Conservation (phyloP, 2,888 invertebrate genomes). For the Epistrophella euchroma region DNA sequence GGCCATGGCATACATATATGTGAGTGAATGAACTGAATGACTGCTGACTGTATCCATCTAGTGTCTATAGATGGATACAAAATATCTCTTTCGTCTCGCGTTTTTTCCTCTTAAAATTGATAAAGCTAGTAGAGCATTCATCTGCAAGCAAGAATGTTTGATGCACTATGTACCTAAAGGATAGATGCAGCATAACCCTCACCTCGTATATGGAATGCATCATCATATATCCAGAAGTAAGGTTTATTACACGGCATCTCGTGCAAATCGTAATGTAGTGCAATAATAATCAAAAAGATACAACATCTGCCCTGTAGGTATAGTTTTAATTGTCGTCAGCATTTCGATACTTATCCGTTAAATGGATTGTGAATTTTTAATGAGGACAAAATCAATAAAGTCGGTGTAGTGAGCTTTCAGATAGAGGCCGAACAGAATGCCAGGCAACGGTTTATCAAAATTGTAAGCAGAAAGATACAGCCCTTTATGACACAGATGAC, state of each 20-base stretch:
- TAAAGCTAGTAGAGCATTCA: conserved; percentile 35
- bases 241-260: not conserved
- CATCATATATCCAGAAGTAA: not conserved
- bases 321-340: conserved; percentile 67
- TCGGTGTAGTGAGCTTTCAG: not conserved
- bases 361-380: conserved; percentile 72
- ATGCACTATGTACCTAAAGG: conserved; percentile 20
- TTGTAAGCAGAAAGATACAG: conserved; percentile 20
- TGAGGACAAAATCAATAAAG: conserved; percentile 69
- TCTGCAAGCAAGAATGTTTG: conserved; percentile 35
- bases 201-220: conserved; percentile 11
- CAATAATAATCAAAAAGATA: conserved; percentile 48
- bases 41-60: not conserved
- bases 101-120: conserved; percentile 39
- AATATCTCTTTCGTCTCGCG: conserved; percentile 38
- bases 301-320: conserved; percentile 47
- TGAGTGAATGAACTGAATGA: conserved; percentile 36
- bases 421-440: conserved; percentile 13
- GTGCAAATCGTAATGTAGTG: conserved; percentile 30
- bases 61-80: not conserved
- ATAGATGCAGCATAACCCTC: not conserved
- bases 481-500: conserved; percentile 24
- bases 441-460: conserved; percentile 13
- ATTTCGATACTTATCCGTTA: conserved; percentile 66
- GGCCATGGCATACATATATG: conserved; percentile 16